Base-by-base conservation (phyloP, 2,888 invertebrate species). In the Drosophila ustulata region DNA sequence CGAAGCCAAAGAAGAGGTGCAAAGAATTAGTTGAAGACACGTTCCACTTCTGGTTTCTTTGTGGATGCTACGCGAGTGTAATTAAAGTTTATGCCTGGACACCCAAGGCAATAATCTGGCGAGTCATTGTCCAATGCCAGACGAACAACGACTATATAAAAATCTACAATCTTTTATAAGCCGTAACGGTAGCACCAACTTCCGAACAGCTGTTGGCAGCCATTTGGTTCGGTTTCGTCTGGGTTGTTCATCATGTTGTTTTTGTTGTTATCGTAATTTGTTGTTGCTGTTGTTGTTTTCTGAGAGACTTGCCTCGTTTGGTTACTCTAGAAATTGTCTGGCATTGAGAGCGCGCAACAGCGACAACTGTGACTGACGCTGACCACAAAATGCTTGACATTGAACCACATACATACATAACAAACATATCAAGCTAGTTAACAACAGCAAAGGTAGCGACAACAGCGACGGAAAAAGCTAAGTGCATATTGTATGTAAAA, bases 81-180 rank as follows among this genome's bases (percentile, higher is more conserved):
- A 79, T 79, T 79, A 79, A 77, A 71, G 76, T 71, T 66, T 66
- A 50, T 63, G 74, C 55, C 74, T 67, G 71, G 71, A 75, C 77
- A 77, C 65, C 62, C 59, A 78, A 65, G 65, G 80, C 79, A 69
- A 63, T 78, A 81, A 75, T 69, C 75, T 65, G 63, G 55, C 72
- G 18, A 75, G 78, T 85, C 82, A 82, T 73, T 80, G 86, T 85
- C 71, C 78, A 78, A 75, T 82, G 82, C 66, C 82, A 81, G 47
- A 66, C 70, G 28, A 53, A 11, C 55, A 50, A 9, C 26, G 56
- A 23, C 28, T 34, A 49, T 47, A 47, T 30, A 50, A 51, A 62
- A 66, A 32, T 26, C 9, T 41, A 64, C 50, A 50, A 28, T 70
- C 52, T 71, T 80, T 82, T 82, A 71, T 80, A 85, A 85, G 78